Evolutionary conservation across 2,113 vertebrate genomes (phyloP).

Genomic region (Mirza zaza): DNA sequence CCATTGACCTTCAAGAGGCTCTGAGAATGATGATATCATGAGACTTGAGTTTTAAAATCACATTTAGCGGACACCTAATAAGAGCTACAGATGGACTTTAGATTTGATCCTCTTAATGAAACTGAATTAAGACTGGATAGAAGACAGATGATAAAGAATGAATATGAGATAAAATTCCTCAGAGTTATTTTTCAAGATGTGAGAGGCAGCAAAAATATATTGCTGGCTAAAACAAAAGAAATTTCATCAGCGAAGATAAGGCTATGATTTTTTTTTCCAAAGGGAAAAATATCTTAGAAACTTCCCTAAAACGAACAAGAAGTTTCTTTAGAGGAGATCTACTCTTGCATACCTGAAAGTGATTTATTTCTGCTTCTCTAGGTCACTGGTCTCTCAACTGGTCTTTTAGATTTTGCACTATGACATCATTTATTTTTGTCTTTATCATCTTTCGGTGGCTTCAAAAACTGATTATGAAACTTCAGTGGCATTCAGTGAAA

Average conservation of each 20-base stretch:
- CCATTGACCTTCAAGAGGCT: slow-evolving; percentile 53
- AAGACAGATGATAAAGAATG: slow-evolving; percentile 70
- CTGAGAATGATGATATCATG: slow-evolving; percentile 47
- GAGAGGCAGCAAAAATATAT: slow-evolving; percentile 70
- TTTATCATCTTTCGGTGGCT: not conserved
- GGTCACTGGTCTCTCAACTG: not conserved
- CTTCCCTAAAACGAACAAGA: slow-evolving; percentile 4
- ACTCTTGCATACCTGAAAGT: not conserved
- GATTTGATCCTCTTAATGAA: slow-evolving; percentile 74
- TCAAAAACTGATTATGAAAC: not conserved
- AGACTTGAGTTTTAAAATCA: slow-evolving; percentile 67
- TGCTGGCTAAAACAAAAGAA: slow-evolving; percentile 75
- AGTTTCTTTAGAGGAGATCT: slow-evolving; percentile 2
- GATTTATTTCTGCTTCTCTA: not conserved
- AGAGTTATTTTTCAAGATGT: slow-evolving; percentile 72
- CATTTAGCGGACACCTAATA: slow-evolving; percentile 73
- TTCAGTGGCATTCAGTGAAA: not conserved
- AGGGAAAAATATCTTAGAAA: slow-evolving; percentile 28
- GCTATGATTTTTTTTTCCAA: slow-evolving; percentile 24
- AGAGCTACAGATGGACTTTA: slow-evolving; percentile 69
- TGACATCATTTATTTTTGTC: not conserved
- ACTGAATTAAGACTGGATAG: slow-evolving; percentile 70
- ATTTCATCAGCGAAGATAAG: slow-evolving; percentile 72
- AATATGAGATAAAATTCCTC: slow-evolving; percentile 73
- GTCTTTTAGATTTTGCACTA: not conserved